Base-by-base conservation (phyloP, 2,797 vertebrate species). In the Telmatherina bonti region DNA sequence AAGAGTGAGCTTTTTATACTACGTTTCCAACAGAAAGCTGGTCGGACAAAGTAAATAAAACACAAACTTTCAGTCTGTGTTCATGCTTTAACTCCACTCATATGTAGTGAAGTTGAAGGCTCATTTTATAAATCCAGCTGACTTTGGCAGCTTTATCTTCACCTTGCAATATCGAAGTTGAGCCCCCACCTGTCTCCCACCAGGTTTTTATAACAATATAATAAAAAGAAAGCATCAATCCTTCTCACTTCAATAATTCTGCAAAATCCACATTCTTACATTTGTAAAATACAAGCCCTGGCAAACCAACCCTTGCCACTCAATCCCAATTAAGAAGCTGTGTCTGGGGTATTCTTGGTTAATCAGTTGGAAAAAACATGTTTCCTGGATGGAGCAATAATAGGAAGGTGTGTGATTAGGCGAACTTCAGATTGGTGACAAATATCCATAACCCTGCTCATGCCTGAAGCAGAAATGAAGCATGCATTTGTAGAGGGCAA, bases 261-360 rank as follows among this genome's bases (percentile, higher is more conserved):
- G 47, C 71, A 52, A 88, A 84, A 86, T 67, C 74, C 31, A 0
- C 2, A 24, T 56, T 68, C 76, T 74, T 80, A 86, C 74, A 82
- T 85, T 85, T 84, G 78, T 71, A 78, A 82, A 88, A 81, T 80
- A 74, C 69, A 68, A 70, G 68, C 47, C 5, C 78, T 47, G 66
- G 52, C 29, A 69, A 85, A 84, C 76, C 71, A 33, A 76, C 68
- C 78, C 85, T 87, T 87, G 80, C 81, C 51, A 24, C 78, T 83
- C 81, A 67, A 49, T 71, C 67, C 80, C 84, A 85, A 88, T 88
- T 83, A 86, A 81, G 68, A 74, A 72, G 47, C 45, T 27, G 66
- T 59, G 65, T 81, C 24, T 6, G 11, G 63, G 31, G 6, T 13
- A 38, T 82, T 76, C 75, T 73, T 51, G n/a, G 70, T 35, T 79